Evolutionary conservation across 2,888 invertebrate genomes (phyloP), one percentile per base, ranked within the genome.

Genomic region (Chorisops tibialis): DNA sequence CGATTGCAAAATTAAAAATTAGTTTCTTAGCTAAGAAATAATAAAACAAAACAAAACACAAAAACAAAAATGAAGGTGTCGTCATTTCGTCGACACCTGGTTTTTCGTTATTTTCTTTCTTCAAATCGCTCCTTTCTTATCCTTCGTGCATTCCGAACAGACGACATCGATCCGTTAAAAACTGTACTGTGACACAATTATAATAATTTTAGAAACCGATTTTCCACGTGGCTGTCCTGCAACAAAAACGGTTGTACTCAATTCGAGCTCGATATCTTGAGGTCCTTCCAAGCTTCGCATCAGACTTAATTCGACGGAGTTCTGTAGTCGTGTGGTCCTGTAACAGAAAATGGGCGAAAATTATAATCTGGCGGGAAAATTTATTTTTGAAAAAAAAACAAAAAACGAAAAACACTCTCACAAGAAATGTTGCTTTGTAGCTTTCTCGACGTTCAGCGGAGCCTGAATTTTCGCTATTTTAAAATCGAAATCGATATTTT

Each of bases 181-280:
- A 69, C 87, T 85, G 72, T 89, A 90, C 73, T 91, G 87, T 0
- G 94, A 92, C 4, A 96, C 93, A 72, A 87, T 88, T 54, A 96
- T 87, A 70, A 88, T 87, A 52, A 96, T 82, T 74, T 89, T 92
- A 0, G 94, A 93, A 1, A 95, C 84, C 11, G 91, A 93, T 45
- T 86, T 88, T 1, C 93, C 94, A 6, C 87, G 87, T 66, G 89
- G 91, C 54, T 83, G 81, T 4, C 86, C 85, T 50, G 85, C 82
- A 63, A 84, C 85, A 74, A 87, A 90, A 2, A 94, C 81, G 61
- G 91, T 89, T 93, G 96, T 94, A 66, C 86, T 86, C 24, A 96
- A 80, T 70, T 93, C 88, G 35, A 96, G 77, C 70, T 94, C 91
- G 67, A 96, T 87, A 71, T 94, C 94, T 75, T 96, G 96, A 0